These are phyloP conservation scores for Dichetophora obliterata DNA, from an alignment of 2,888 invertebrate genomes.

Conservation along the genomic window DNA sequence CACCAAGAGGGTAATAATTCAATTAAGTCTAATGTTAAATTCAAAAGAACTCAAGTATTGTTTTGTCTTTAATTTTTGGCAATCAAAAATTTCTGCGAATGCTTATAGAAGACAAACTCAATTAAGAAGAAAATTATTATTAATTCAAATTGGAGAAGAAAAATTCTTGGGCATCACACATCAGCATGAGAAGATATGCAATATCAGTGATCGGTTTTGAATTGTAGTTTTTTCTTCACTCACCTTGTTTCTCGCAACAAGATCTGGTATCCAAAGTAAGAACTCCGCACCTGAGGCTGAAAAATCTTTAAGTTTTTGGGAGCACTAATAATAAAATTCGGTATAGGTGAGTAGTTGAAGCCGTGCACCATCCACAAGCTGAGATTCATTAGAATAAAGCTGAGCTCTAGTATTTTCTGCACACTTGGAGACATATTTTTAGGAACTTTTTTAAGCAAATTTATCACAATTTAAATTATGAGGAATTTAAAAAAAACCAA, in stretches of 20 bases:
- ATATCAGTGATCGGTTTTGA: no score
- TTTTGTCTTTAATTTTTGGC: no score
- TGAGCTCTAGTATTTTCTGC: conserved; percentile 8
- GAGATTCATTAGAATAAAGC: background rate
- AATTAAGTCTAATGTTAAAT: conserved; percentile 48
- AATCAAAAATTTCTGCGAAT: background rate
- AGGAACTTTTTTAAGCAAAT: background rate
- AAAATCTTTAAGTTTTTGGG: conserved; percentile 57
- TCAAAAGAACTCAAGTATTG: background rate
- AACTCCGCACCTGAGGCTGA: conserved; percentile 59
- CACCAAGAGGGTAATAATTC: conserved; percentile 35
- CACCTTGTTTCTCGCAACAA: conserved; percentile 64
- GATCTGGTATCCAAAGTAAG: conserved; percentile 66
- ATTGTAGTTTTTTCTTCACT: conserved; percentile 38
- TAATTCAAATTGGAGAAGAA: no score
- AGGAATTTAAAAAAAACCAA: no score
- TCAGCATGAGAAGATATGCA: background rate
- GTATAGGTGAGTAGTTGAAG: conserved; percentile 65
- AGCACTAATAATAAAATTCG: conserved; percentile 58
- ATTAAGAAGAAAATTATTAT: background rate
- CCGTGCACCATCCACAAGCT: conserved; percentile 31
- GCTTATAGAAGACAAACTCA: background rate
- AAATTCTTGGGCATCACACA: background rate
- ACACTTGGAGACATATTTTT: conserved; percentile 5
- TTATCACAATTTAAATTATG: background rate